Evolutionary conservation across 2,113 vertebrate species (phyloP), one percentile per base, ranked within the genome.

Genomic region (Trematomus loennbergii): DNA sequence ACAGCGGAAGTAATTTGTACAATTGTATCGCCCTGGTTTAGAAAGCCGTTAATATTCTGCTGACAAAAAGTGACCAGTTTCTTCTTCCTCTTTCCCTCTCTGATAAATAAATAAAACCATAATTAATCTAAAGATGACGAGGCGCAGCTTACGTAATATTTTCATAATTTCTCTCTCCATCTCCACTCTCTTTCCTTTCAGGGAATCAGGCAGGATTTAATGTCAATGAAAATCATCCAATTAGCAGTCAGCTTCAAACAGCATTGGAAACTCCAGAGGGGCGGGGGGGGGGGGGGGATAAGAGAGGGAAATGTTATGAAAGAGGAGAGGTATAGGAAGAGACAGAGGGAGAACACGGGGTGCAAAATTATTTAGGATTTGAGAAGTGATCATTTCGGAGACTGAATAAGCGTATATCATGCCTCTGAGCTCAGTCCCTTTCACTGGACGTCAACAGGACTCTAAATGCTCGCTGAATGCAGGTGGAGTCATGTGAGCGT

Each of bases 171-270:
- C 40, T 48, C 17, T 45, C 0, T 52, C 74, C 65, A 57, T 61
- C 67, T 55, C 66, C 77, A 60, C 15, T 62, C 36, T 61, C 55
- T 40, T 36, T 72, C 73, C 68, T 75, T 79, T 79, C 40, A 81
- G 83, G 49, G 64, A 79, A 64, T 75, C 73, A 89, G 89, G 88
- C 76, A 82, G 78, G 72, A 86, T 88, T 90, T 89, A 86, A 87
- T 88, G 82, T 82, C 79, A 82, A 60, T 77, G 87, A 81, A 86
- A 83, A 85, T 84, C 84, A 82, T 75, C 80, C 80, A 91, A 91
- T 91, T 90, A 90, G 85, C 70, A 74, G 70, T 46, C 65, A 36
- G 87, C 82, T 85, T 83, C 81, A 82, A 87, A 86, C 53, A 16
- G 82, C 72, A 75, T 54, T 43, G 5, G 29, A 60, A 59, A 63